These are phyloP conservation scores for Lasioglossum baleicum DNA, from an alignment of 1,140 invertebrate genomes.

Conservation along the genomic window DNA sequence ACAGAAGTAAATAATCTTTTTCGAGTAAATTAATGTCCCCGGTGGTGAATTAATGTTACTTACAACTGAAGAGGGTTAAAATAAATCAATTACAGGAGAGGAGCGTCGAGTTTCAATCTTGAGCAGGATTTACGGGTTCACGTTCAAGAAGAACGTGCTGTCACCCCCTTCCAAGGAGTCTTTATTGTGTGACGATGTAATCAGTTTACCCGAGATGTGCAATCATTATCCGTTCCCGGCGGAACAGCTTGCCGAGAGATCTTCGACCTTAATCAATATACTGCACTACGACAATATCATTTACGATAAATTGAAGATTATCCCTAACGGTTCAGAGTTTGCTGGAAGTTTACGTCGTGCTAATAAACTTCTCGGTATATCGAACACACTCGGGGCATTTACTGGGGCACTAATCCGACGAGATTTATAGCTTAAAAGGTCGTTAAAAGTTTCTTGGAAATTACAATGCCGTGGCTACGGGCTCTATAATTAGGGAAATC, in stretches of 20 bases:
- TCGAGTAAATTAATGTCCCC: no score
- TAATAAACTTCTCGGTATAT: slow-evolving; percentile 54
- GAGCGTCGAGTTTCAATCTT: slow-evolving; percentile 6
- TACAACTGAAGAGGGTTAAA: no score
- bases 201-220: slow-evolving; percentile 5
- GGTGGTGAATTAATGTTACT: background rate
- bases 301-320: slow-evolving; percentile 56
- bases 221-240: slow-evolving; percentile 42
- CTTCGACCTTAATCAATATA: slow-evolving; percentile 60
- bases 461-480: slow-evolving; percentile 9
- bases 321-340: slow-evolving; percentile 53
- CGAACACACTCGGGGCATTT: slow-evolving; percentile 54
- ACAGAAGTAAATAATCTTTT: no score
- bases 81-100: no score
- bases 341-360: slow-evolving; percentile 44
- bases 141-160: background rate
- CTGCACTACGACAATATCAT: slow-evolving; percentile 46
- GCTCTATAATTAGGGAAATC: slow-evolving; percentile 1
- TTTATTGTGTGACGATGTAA: slow-evolving; percentile 9
- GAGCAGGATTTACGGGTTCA: background rate
- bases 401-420: slow-evolving; percentile 32
- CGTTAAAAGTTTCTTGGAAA: slow-evolving; percentile 45
- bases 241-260: slow-evolving; percentile 36
- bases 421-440: slow-evolving; percentile 45
- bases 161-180: background rate